phyloP scores from a whole-genome alignment of 2,888 invertebrate species.

The Prenolepis imparis region DNA sequence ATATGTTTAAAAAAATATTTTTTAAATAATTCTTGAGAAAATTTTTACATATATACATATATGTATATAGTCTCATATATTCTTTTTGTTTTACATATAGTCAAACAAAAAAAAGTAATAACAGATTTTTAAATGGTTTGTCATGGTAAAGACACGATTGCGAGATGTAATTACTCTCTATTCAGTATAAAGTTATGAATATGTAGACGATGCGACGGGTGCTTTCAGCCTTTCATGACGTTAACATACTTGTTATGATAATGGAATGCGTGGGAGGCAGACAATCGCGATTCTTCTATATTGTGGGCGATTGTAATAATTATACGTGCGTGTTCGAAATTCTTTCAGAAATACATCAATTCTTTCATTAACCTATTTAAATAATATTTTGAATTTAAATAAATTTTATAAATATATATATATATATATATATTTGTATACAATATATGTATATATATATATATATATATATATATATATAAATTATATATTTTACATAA shows the following conservation, averaged over 20 bases:
- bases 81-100: neutral
- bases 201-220: neutral
- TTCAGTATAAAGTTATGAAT: constrained; percentile 36
- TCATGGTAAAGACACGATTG: neutral
- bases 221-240: constrained; percentile 24
- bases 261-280: constrained; percentile 20
- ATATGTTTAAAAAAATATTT: neutral
- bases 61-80: neutral
- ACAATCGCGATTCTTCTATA: constrained; percentile 12
- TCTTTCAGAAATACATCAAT: constrained; percentile 12
- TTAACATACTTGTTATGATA: constrained; percentile 42
- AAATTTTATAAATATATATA: neutral
- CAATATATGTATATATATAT: too few relatives aligned
- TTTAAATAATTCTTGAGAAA: neutral
- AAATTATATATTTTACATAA: neutral
- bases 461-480: neutral
- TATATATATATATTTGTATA: too few relatives aligned
- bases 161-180: constrained; percentile 16
- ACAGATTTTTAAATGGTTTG: neutral
- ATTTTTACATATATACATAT: neutral
- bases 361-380: neutral
- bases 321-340: constrained; percentile 26
- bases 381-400: constrained; percentile 6
- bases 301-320: constrained; percentile 23
- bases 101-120: neutral